Percentiles rank a stretch among this genome's conserved stretches.
These are phyloP conservation scores for Macheiramphus alcinus DNA, from an alignment of 2,113 vertebrate genomes.

Conservation along the genomic window DNA sequence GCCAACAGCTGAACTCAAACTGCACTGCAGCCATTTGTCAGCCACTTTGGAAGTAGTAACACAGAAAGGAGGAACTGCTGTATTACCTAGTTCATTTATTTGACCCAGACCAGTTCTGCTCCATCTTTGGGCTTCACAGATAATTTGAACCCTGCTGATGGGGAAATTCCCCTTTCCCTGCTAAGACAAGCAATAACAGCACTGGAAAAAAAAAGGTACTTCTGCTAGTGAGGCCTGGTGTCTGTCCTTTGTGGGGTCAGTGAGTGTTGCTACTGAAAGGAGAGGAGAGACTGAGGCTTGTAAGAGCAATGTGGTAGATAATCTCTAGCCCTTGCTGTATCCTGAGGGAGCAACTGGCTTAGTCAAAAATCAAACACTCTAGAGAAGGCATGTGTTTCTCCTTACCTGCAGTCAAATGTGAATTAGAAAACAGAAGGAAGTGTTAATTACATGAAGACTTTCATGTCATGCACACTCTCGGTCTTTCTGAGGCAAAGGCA, in stretches of 20 bases:
- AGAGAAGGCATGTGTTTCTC: not conserved
- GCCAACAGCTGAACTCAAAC: conserved; percentile 17
- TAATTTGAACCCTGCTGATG: not conserved
- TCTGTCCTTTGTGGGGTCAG: not conserved
- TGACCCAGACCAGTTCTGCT: not conserved
- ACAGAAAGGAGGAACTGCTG: not conserved
- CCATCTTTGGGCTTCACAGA: not conserved
- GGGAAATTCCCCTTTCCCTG: not conserved
- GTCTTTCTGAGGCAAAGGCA: not conserved
- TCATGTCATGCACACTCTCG: not conserved
- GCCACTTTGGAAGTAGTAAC: not conserved
- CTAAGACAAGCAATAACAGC: not conserved
- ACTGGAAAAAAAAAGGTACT: not conserved
- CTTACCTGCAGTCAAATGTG: not conserved
- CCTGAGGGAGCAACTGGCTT: conserved; percentile 31
- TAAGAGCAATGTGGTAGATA: not conserved
- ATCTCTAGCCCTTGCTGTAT: conserved; percentile 22
- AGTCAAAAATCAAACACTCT: not conserved
- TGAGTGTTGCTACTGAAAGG: not conserved
- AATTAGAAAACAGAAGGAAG: not conserved
- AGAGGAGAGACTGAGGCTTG: not conserved
- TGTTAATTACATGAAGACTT: not conserved
- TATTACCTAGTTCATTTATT: not conserved
- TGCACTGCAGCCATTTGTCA: conserved; percentile 9
- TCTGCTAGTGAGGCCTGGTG: not conserved